Conservation (phyloP, 1,140 invertebrate species). For the Ostrea denselamellosa region DNA sequence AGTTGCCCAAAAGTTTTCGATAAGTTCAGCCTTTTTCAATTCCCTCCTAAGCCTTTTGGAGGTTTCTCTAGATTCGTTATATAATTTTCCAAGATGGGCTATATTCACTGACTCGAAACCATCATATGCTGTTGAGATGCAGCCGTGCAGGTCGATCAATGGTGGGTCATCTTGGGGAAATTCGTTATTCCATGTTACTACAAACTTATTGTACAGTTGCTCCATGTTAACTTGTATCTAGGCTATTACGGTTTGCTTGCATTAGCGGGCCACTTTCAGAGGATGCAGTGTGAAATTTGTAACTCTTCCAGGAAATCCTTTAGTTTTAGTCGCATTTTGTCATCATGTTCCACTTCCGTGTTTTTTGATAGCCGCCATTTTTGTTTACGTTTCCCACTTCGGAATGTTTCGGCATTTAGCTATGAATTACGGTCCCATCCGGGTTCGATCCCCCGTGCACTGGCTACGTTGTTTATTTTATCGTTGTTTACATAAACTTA, state of each 20-base stretch:
- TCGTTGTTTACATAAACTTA: too few species aligned
- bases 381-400: constrained; percentile 12
- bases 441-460: neutral
- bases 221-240: neutral
- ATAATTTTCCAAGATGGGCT: constrained; percentile 9
- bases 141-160: constrained; percentile 33
- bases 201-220: constrained; percentile 37
- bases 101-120: constrained; percentile 13
- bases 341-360: constrained; percentile 32
- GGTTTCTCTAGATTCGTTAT: constrained; percentile 27
- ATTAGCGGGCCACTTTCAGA: neutral
- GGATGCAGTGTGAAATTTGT: neutral
- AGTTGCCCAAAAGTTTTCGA: constrained; percentile 30
- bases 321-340: constrained; percentile 15
- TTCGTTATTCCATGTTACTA: constrained; percentile 23
- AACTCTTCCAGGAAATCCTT: constrained; percentile 7
- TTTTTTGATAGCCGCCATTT: constrained; percentile 22
- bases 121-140: neutral
- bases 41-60: constrained; percentile 5
- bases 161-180: constrained; percentile 43
- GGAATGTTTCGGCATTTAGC: neutral
- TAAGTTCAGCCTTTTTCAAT: constrained; percentile 39
- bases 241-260: neutral
- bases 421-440: neutral
- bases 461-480: neutral